phyloP scores from a whole-genome alignment of 1,140 invertebrate species.

The Anoplophora glabripennis region DNA sequence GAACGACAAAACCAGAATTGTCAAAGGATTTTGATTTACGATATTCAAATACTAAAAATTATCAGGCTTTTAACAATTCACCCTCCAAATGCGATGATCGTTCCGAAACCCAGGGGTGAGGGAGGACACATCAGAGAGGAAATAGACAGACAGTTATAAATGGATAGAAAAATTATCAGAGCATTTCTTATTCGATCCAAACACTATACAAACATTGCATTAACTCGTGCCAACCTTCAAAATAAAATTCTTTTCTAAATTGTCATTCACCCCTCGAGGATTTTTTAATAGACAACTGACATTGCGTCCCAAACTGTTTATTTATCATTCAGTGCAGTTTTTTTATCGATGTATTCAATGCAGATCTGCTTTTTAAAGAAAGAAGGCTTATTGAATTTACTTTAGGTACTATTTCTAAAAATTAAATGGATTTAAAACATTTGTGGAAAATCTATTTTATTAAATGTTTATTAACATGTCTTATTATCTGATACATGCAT shows the following conservation, averaged over 20 bases:
- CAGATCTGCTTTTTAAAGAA: too few species aligned
- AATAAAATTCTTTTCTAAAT: conserved; percentile 27
- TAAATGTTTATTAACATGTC: too few species aligned
- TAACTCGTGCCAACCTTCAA: conserved; percentile 20
- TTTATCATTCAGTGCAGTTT: not conserved
- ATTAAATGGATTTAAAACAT: too few species aligned
- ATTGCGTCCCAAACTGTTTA: not conserved
- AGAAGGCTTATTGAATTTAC: too few species aligned
- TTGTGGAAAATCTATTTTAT: too few species aligned
- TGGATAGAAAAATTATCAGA: conserved; percentile 53
- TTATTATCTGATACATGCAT: too few species aligned
- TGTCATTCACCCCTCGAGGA: conserved; percentile 7
- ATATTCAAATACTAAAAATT: conserved; percentile 40
- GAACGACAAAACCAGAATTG: too few species aligned
- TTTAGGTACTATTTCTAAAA: too few species aligned
- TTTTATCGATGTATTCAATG: not conserved
- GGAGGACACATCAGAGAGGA: conserved; percentile 49
- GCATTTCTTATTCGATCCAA: conserved; percentile 49
- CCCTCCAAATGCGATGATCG: conserved; percentile 35
- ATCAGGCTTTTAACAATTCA: conserved; percentile 44
- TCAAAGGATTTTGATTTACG: conserved; percentile 37
- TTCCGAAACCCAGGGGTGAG: conserved; percentile 30
- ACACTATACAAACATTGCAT: conserved; percentile 45
- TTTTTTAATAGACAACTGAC: conserved; percentile 7
- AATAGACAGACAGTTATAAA: conserved; percentile 54